phyloP scores from a whole-genome alignment of 1,140 invertebrate genomes.

The Drosophila navojoa region DNA sequence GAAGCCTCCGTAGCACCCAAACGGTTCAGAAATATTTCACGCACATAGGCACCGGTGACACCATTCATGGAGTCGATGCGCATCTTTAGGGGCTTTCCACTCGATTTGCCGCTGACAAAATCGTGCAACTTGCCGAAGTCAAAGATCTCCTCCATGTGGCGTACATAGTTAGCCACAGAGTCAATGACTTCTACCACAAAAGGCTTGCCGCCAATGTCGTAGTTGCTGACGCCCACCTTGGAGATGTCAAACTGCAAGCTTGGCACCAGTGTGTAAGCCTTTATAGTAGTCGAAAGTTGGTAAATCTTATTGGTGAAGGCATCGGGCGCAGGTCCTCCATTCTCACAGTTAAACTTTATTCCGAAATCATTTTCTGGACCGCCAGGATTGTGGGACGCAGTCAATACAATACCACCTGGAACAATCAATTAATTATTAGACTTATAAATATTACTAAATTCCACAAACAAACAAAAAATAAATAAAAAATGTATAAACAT shows the following conservation, averaged over 20 bases:
- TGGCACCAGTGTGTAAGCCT: constrained; percentile 91
- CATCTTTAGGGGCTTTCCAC: constrained; percentile 90
- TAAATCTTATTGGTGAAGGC: constrained; percentile 95
- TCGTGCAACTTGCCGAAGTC: constrained; percentile 94
- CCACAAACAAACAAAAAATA: too few relatives aligned
- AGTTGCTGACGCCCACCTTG: constrained; percentile 87
- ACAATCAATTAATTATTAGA: too few relatives aligned
- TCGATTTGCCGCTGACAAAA: constrained; percentile 89
- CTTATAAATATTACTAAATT: too few relatives aligned
- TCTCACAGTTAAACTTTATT: constrained; percentile 98
- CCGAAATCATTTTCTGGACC: constrained; percentile 99
- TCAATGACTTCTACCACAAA: constrained; percentile 97
- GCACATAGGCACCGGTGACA: constrained; percentile 98
- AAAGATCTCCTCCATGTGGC: constrained; percentile 98
- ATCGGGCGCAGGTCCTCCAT: constrained; percentile 98
- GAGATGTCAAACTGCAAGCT: constrained; percentile 91
- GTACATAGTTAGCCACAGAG: constrained; percentile 94
- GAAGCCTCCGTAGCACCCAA: constrained; percentile 89
- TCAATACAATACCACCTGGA: constrained; percentile 97
- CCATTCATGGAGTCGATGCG: constrained; percentile 97
- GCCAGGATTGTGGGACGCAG: constrained; percentile 99
- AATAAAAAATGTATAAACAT: too few relatives aligned
- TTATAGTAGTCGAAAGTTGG: constrained; percentile 91
- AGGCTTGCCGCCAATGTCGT: constrained; percentile 87
- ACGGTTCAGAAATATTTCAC: constrained; percentile 94